Conservation (phyloP, 2,888 invertebrate genomes). For the Heliconius hortense region DNA sequence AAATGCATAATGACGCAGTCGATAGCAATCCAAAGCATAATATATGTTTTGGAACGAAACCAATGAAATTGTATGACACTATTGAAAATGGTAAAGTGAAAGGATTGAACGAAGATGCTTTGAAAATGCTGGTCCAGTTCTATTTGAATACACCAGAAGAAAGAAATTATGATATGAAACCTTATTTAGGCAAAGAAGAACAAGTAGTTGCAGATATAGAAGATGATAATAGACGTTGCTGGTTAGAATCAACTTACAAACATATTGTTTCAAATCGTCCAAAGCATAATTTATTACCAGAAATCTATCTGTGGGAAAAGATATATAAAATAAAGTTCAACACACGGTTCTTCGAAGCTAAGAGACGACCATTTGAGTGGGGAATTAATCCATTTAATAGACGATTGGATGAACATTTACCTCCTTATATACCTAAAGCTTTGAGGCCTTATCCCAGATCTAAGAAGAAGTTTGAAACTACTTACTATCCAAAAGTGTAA, state of each 20-base stretch:
- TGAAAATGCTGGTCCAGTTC: constrained; percentile 87
- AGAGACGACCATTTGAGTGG: constrained; percentile 86
- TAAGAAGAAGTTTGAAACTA: constrained; percentile 84
- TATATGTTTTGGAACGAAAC: constrained; percentile 89
- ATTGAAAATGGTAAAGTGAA: constrained; percentile 87
- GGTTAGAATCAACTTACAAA: constrained; percentile 87
- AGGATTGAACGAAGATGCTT: constrained; percentile 90
- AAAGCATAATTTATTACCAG: constrained; percentile 83
- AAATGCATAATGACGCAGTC: constrained; percentile 84
- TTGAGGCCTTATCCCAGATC: constrained; percentile 83
- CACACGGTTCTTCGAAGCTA: constrained; percentile 86
- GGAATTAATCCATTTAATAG: constrained; percentile 83
- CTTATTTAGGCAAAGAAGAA: constrained; percentile 84
- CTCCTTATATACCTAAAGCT: constrained; percentile 86
- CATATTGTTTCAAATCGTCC: constrained; percentile 86
- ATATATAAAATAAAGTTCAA: constrained; percentile 89
- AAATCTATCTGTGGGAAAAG: constrained; percentile 90
- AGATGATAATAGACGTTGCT: constrained; percentile 85
- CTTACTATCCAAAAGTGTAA: constrained; percentile 84
- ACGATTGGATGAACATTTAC: constrained; percentile 85
- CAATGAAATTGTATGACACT: constrained; percentile 87
- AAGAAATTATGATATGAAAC: constrained; percentile 85
- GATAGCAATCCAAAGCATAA: constrained; percentile 87
- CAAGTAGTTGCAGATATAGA: constrained; percentile 85
- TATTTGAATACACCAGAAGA: constrained; percentile 87